These are phyloP conservation scores for Brassicogethes aeneus DNA, from an alignment of 2,888 invertebrate species.

Conservation along the genomic window DNA sequence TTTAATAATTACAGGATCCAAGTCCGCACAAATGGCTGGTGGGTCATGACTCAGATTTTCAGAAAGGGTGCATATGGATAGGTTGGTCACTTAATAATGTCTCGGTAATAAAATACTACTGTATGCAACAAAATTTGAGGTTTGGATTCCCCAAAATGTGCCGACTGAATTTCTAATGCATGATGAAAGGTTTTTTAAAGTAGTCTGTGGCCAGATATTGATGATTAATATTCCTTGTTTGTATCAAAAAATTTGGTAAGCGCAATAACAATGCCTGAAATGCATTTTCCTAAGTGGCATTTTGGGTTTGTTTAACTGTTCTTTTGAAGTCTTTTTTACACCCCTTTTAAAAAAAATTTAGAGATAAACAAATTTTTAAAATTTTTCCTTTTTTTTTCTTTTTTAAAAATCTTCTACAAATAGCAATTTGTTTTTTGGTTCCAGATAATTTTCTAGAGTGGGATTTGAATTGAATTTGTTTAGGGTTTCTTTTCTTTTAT, in stretches of 20 bases:
- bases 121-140: slow-evolving; percentile 5
- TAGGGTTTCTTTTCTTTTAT: too few relatives aligned
- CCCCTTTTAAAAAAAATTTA: not conserved
- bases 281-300: not conserved
- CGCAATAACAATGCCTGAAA: not conserved
- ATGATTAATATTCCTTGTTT: not conserved
- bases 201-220: not conserved
- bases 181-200: too few relatives aligned
- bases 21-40: not conserved
- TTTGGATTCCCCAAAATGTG: slow-evolving; percentile 3
- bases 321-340: not conserved
- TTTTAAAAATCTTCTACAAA: too few relatives aligned
- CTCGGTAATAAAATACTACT: not conserved
- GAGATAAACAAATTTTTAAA: too few relatives aligned
- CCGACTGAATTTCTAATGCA: not conserved
- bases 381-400: too few relatives aligned
- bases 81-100: not conserved
- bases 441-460: too few relatives aligned
- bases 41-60: not conserved
- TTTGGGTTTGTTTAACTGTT: not conserved
- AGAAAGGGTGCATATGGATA: not conserved
- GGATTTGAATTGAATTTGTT: too few relatives aligned
- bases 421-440: too few relatives aligned
- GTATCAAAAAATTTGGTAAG: not conserved
- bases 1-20: not conserved